phyloP scores from a whole-genome alignment of 2,888 invertebrate species.

The Caenorhabditis sulstoni region DNA sequence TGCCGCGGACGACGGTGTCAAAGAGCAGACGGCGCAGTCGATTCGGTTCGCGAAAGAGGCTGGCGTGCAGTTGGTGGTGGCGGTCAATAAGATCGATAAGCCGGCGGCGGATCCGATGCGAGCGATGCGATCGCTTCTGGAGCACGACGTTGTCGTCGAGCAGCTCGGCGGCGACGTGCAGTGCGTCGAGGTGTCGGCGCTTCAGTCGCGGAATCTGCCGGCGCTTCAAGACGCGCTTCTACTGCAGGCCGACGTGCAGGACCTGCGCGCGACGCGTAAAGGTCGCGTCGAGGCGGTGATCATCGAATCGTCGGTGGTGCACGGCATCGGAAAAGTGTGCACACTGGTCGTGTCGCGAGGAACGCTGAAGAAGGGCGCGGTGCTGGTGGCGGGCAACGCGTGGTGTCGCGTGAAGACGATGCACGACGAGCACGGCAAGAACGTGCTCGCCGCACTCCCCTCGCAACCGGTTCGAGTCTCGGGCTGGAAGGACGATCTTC shows the following conservation, averaged over 20 bases:
- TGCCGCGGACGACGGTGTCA: slow-evolving; percentile 98
- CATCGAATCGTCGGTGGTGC: slow-evolving; percentile 89
- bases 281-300: slow-evolving; percentile 92
- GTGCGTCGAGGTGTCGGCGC: slow-evolving; percentile 92
- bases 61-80: slow-evolving; percentile 94
- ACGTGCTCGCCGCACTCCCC: slow-evolving; percentile 71
- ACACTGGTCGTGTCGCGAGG: slow-evolving; percentile 91
- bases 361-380: slow-evolving; percentile 87
- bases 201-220: slow-evolving; percentile 83
- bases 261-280: slow-evolving; percentile 89
- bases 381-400: slow-evolving; percentile 89
- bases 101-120: slow-evolving; percentile 90
- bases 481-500: slow-evolving; percentile 91
- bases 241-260: slow-evolving; percentile 87
- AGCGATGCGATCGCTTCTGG: slow-evolving; percentile 87
- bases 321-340: slow-evolving; percentile 86
- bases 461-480: slow-evolving; percentile 74
- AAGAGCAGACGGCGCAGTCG: slow-evolving; percentile 94
- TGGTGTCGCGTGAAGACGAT: slow-evolving; percentile 86
- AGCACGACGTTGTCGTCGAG: slow-evolving; percentile 90
- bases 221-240: slow-evolving; percentile 82
- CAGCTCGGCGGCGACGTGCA: slow-evolving; percentile 93
- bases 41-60: slow-evolving; percentile 85
- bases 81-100: slow-evolving; percentile 98
- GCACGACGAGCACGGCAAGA: slow-evolving; percentile 74